A percentile compares a stretch with the other conserved stretches of the same genome.
Evolutionary conservation across 37 sponge, comb jelly and placozoan genomes (phyloP).

Genomic region (Oscarella lobularis): DNA sequence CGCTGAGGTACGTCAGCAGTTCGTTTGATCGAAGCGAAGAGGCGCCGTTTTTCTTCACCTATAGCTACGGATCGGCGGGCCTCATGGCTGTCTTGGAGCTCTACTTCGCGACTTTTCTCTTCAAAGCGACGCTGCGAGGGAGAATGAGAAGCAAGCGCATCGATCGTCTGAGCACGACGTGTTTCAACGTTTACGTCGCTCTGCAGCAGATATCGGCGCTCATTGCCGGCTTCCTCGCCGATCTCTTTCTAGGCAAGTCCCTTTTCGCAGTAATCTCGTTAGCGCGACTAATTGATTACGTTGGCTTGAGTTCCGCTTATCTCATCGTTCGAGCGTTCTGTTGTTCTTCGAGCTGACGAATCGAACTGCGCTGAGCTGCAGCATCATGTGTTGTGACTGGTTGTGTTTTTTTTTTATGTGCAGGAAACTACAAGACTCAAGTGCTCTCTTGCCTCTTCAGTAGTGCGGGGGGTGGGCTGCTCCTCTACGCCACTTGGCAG

Average conservation of each 20-base stretch:
- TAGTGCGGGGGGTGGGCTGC: conserved; percentile 10
- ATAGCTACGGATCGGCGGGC: conserved; percentile 30
- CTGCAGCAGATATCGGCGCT: conserved; percentile 31
- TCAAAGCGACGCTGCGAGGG: not conserved
- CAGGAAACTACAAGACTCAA: conserved; percentile 52
- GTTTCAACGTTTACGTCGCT: conserved; percentile 36
- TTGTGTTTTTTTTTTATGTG: not conserved
- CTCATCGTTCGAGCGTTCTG: too few species aligned
- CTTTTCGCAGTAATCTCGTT: too few species aligned
- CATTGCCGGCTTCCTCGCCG: conserved; percentile 46
- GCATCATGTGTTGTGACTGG: not conserved
- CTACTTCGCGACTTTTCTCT: conserved; percentile 38
- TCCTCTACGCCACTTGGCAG: conserved; percentile 48
- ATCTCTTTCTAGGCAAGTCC: conserved; percentile 26
- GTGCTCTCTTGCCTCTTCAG: conserved; percentile 9
- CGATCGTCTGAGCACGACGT: conserved; percentile 15
- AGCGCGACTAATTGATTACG: too few species aligned
- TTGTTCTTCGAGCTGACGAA: too few species aligned
- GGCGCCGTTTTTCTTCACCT: not conserved
- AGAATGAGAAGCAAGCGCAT: conserved; percentile 3
- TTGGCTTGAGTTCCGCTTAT: too few species aligned
- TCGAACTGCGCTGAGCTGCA: too few species aligned
- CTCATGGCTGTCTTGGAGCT: conserved; percentile 51
- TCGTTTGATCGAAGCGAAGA: not conserved
- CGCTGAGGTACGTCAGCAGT: conserved; percentile 30